Conservation (phyloP, 2,113 vertebrate species). For the sheep (Ovis aries) region ARS-UI_Ramb_v3.0 NC_056063.1:32130001-32130500, state of each 20-base stretch:
- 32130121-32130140: not conserved
- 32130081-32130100: not conserved
- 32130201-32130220: not conserved
- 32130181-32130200: not conserved
- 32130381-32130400: not conserved
- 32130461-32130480: not conserved
- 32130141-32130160: not conserved
- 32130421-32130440: not conserved
- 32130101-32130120: not conserved
- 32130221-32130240: not conserved
- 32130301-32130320: not conserved
- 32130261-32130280: not conserved
- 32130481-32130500: not conserved
- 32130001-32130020: not conserved
- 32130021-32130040: not conserved
- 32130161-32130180: not conserved
- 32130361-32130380: not conserved
- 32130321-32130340: conserved; percentile 1
- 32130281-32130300: not conserved
- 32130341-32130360: not conserved
- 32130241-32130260: not conserved
- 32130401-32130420: not conserved
- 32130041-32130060: not conserved
- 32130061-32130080: not conserved
- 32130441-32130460: not conserved